Percentiles rank a stretch among this genome's conserved stretches.
Evolutionary conservation across 2,113 vertebrate genomes (phyloP).

Genomic region (Grantiella picta): DNA sequence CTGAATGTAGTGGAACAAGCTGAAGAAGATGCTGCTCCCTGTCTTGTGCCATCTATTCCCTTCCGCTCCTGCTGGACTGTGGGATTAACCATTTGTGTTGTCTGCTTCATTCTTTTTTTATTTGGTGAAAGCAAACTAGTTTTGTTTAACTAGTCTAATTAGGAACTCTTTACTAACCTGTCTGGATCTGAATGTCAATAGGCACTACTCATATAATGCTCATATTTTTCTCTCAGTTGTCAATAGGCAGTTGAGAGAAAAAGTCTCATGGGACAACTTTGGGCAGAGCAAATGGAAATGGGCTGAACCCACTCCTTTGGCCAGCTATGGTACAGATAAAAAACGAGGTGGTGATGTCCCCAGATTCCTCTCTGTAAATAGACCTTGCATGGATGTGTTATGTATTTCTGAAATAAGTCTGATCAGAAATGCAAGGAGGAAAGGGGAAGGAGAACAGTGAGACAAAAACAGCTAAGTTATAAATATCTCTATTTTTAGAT

Average conservation of each 20-base stretch:
- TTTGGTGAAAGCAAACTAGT: not conserved
- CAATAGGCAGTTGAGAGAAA: not conserved
- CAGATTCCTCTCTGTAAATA: accelerated
- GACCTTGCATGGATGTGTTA: not conserved
- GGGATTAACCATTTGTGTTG: not conserved
- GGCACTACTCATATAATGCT: not conserved
- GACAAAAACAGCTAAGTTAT: constrained; percentile 50
- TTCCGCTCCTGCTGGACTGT: not conserved
- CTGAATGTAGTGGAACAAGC: accelerated
- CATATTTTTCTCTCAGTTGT: too few species aligned
- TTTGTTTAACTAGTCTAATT: not conserved
- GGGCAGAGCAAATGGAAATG: not conserved
- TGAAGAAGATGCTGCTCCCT: not conserved
- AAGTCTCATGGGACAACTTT: not conserved
- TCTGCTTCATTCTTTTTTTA: not conserved
- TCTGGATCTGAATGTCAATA: not conserved
- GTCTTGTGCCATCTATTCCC: not conserved
- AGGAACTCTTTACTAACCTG: not conserved
- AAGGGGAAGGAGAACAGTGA: constrained; percentile 21
- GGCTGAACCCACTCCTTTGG: not conserved
- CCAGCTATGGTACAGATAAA: too few species aligned
- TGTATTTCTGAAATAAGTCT: constrained; percentile 34
- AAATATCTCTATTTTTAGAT: constrained; percentile 61
- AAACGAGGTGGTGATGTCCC: not conserved
- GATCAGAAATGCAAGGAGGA: constrained; percentile 34